Conservation (phyloP, 2,113 vertebrate genomes). For the Cyanistes caeruleus region DNA sequence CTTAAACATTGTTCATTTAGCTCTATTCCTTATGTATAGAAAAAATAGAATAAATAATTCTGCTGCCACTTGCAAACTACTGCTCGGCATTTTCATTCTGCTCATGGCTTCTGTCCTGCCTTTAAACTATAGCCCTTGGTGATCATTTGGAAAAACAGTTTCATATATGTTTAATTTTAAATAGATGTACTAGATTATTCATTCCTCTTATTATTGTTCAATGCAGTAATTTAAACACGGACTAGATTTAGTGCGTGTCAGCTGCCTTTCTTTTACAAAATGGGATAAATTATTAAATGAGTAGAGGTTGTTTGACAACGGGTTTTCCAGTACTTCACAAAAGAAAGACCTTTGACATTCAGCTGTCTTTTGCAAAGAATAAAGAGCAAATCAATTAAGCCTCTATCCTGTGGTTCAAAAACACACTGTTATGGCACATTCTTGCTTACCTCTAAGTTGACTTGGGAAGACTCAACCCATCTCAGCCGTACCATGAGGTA, state of each 20-base stretch:
- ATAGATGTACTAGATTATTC: conserved; percentile 79
- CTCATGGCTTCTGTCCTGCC: conserved; percentile 64
- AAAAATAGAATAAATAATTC: conserved; percentile 85
- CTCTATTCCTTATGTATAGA: conserved; percentile 83
- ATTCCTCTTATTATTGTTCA: conserved; percentile 79
- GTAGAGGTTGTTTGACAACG: conserved; percentile 81
- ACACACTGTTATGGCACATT: conserved; percentile 31
- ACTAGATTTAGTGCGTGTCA: conserved; percentile 77
- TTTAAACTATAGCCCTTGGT: conserved; percentile 81
- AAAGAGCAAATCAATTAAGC: conserved; percentile 82
- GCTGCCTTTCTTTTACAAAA: conserved; percentile 80
- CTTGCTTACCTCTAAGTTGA: conserved; percentile 67
- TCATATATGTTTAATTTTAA: conserved; percentile 84
- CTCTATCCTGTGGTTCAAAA: conserved; percentile 65
- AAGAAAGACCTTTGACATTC: conserved; percentile 81
- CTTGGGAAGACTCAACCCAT: conserved; percentile 23
- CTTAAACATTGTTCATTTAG: conserved; percentile 87
- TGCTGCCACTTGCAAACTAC: conserved; percentile 76
- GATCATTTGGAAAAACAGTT: conserved; percentile 78
- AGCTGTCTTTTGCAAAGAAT: conserved; percentile 81
- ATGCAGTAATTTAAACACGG: conserved; percentile 77
- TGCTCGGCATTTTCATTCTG: conserved; percentile 74
- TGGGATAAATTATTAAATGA: conserved; percentile 84
- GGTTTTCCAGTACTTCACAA: conserved; percentile 79
- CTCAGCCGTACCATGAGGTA: neutral